These are phyloP conservation scores for Eulithis testata DNA, from an alignment of 2,888 invertebrate genomes.

Conservation along the genomic window DNA sequence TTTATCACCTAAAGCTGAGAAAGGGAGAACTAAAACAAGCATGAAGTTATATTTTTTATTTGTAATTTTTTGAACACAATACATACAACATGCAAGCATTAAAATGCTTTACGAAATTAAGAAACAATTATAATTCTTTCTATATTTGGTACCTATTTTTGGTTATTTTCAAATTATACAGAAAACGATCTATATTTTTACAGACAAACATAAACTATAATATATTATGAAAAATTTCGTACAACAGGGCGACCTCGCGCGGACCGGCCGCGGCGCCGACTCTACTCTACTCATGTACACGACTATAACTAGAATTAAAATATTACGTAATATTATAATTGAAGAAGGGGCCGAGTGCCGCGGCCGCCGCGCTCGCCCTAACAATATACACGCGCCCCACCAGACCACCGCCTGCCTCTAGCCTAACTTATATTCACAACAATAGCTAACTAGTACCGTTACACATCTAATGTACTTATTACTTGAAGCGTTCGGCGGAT, in stretches of 20 bases:
- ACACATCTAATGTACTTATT: slow-evolving; percentile 70
- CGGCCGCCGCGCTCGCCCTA: slow-evolving; percentile 44
- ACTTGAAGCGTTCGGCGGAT: slow-evolving; percentile 76
- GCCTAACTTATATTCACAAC: slow-evolving; percentile 67
- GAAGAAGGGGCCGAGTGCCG: slow-evolving; percentile 49
- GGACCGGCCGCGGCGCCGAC: slow-evolving; percentile 58
- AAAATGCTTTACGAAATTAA: slow-evolving; percentile 82
- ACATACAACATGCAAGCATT: slow-evolving; percentile 85
- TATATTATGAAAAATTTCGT: slow-evolving; percentile 81
- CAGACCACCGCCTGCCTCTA: slow-evolving; percentile 49
- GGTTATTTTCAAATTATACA: slow-evolving; percentile 81
- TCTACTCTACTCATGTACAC: slow-evolving; percentile 55
- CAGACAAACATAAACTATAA: slow-evolving; percentile 82
- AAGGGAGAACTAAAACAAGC: slow-evolving; percentile 42
- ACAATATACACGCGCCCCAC: slow-evolving; percentile 29
- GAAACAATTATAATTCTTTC: slow-evolving; percentile 80
- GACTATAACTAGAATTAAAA: slow-evolving; percentile 54
- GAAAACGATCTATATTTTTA: slow-evolving; percentile 78
- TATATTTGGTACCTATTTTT: slow-evolving; percentile 85
- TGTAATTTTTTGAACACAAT: slow-evolving; percentile 84
- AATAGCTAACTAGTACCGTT: slow-evolving; percentile 77
- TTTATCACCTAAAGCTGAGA: too few relatives aligned
- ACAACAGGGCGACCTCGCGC: slow-evolving; percentile 69
- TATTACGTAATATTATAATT: slow-evolving; percentile 54
- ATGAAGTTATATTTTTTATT: slow-evolving; percentile 75